phyloP scores from a whole-genome alignment of 2,113 vertebrate genomes.

The Pangasianodon gigas region DNA sequence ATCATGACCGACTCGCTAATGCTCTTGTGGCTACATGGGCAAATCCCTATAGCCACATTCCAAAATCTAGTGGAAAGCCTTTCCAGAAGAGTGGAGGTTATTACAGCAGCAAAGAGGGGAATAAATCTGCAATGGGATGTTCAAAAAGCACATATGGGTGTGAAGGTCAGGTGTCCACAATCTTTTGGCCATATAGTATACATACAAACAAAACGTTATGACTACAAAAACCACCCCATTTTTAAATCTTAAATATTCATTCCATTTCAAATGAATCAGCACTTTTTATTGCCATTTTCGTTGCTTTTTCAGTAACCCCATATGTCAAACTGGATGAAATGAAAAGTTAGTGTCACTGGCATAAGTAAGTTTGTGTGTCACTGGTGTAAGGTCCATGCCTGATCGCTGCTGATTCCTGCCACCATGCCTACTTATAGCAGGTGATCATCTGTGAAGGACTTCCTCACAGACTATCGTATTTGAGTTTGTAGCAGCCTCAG shows the following conservation, averaged over 20 bases:
- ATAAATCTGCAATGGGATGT: not conserved
- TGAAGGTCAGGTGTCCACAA: not conserved
- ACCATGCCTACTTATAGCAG: not conserved
- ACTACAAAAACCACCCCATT: not conserved
- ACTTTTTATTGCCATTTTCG: not conserved
- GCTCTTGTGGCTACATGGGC: not conserved
- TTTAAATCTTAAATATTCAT: not conserved
- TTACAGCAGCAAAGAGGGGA: not conserved
- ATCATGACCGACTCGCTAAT: not conserved
- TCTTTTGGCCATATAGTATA: not conserved
- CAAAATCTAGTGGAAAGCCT: not conserved
- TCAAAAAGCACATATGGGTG: not conserved
- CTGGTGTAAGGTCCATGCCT: not conserved
- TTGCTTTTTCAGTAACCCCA: not conserved
- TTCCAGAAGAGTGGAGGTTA: not conserved
- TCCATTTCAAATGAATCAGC: not conserved
- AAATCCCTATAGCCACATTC: too few relatives aligned
- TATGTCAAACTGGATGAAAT: not conserved
- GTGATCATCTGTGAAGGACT: not conserved
- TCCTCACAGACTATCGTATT: not conserved
- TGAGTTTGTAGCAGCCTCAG: conserved; percentile 7
- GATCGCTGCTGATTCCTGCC: not conserved
- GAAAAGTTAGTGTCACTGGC: not conserved
- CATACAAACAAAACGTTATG: not conserved
- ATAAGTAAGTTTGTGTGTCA: not conserved